These are phyloP conservation scores for Halcyon leucocephala DNA, from an alignment of 2,797 vertebrate genomes.

Conservation along the genomic window DNA sequence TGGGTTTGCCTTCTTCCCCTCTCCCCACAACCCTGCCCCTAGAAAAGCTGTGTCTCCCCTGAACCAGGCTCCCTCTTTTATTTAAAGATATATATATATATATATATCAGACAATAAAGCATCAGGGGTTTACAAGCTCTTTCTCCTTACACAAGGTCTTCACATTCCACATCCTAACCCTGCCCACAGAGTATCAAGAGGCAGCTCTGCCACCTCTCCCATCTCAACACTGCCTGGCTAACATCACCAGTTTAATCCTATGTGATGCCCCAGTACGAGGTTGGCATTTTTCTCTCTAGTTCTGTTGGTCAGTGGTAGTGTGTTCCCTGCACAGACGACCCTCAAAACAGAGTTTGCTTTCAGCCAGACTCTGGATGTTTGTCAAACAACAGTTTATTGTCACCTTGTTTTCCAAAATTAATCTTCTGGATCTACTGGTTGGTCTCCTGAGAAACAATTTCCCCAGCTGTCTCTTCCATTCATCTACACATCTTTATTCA, in stretches of 20 bases:
- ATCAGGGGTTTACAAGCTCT: accelerated
- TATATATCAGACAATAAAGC: not conserved
- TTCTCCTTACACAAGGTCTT: not conserved
- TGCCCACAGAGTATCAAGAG: accelerated
- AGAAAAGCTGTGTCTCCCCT: not conserved
- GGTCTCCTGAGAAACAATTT: not conserved
- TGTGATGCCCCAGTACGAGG: accelerated
- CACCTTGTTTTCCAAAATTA: not conserved
- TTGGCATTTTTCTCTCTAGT: accelerated
- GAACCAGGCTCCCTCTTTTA: not conserved
- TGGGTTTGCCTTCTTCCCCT: not conserved
- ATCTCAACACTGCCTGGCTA: not conserved
- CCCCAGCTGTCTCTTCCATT: not conserved
- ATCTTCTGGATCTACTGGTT: not conserved
- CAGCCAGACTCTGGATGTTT: not conserved
- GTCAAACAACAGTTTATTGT: not conserved
- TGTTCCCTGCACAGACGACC: not conserved
- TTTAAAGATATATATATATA: too few species aligned
- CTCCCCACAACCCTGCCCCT: not conserved
- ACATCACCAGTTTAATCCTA: accelerated
- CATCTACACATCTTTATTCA: not conserved
- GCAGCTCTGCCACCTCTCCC: not conserved
- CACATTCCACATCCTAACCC: not conserved
- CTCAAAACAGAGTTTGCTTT: not conserved
- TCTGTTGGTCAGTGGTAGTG: not conserved